Evolutionary conservation across 2,797 vertebrate genomes (phyloP).

Genomic region (Margarornis squamiger): DNA sequence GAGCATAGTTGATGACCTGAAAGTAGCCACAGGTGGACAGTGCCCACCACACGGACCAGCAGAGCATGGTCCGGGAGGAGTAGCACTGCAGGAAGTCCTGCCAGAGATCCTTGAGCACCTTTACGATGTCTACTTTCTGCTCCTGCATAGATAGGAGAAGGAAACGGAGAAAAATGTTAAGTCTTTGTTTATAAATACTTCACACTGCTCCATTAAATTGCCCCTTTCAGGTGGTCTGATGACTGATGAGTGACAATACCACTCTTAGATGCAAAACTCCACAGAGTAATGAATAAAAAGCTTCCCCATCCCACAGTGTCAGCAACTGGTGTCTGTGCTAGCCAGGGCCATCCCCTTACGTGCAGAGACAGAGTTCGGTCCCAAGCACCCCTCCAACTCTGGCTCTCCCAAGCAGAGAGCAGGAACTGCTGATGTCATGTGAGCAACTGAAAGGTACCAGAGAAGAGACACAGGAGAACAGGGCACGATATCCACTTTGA

Average conservation of each 20-base stretch:
- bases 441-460: neutral
- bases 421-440: neutral
- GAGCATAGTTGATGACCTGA: constrained; percentile 91
- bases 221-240: neutral
- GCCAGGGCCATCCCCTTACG: accelerated
- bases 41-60: constrained; percentile 97
- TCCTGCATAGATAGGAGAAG: neutral
- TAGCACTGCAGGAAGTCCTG: constrained; percentile 87
- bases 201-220: neutral
- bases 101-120: constrained; percentile 82
- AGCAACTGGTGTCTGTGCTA: neutral
- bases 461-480: neutral
- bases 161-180: neutral
- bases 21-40: constrained; percentile 94
- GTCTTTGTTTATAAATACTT: neutral
- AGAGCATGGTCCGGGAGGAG: constrained; percentile 84
- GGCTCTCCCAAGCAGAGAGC: neutral
- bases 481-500: neutral
- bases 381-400: neutral
- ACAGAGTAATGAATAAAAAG: neutral
- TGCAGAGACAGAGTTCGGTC: neutral
- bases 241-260: neutral
- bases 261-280: neutral
- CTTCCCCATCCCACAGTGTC: neutral
- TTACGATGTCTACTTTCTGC: constrained; percentile 13